Evolutionary conservation across 2,888 invertebrate species (phyloP).

Genomic region (Volucella zonaria): DNA sequence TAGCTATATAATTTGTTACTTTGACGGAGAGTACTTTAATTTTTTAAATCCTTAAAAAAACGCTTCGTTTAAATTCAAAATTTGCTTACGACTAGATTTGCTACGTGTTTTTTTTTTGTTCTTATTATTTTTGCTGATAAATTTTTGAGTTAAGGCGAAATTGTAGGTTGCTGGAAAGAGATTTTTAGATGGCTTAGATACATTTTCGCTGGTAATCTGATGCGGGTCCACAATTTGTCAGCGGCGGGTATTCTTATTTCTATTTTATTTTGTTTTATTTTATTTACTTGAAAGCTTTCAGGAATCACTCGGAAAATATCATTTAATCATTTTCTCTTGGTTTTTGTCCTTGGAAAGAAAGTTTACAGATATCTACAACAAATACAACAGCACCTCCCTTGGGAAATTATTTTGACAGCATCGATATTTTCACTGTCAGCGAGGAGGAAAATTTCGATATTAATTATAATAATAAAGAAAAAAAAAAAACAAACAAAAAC

Average conservation of each 20-base stretch:
- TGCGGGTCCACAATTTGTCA: slow-evolving; percentile 39
- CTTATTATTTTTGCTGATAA: slow-evolving; percentile 17
- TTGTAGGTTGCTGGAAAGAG: slow-evolving; percentile 63
- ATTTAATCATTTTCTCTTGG: slow-evolving; percentile 18
- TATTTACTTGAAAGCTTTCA: background rate
- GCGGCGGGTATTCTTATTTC: background rate
- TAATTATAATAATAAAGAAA: too few relatives aligned
- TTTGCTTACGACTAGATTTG: slow-evolving; percentile 33
- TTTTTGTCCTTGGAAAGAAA: background rate
- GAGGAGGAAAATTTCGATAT: slow-evolving; percentile 45
- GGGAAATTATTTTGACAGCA: slow-evolving; percentile 51
- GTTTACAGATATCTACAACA: background rate
- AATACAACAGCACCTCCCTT: slow-evolving; percentile 6
- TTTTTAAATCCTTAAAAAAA: slow-evolving; percentile 19
- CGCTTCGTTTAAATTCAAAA: slow-evolving; percentile 1
- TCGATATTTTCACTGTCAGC: slow-evolving; percentile 20
- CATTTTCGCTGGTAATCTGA: background rate
- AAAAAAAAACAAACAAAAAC: slow-evolving; percentile 13
- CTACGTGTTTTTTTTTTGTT: slow-evolving; percentile 8
- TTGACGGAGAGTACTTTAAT: slow-evolving; percentile 58
- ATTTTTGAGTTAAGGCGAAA: slow-evolving; percentile 65
- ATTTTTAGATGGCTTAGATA: background rate
- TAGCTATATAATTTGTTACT: slow-evolving; percentile 32
- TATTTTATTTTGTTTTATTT: background rate
- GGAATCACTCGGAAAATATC: background rate